phyloP scores from a whole-genome alignment of 2,888 invertebrate genomes.

The Uropetala carovei region DNA sequence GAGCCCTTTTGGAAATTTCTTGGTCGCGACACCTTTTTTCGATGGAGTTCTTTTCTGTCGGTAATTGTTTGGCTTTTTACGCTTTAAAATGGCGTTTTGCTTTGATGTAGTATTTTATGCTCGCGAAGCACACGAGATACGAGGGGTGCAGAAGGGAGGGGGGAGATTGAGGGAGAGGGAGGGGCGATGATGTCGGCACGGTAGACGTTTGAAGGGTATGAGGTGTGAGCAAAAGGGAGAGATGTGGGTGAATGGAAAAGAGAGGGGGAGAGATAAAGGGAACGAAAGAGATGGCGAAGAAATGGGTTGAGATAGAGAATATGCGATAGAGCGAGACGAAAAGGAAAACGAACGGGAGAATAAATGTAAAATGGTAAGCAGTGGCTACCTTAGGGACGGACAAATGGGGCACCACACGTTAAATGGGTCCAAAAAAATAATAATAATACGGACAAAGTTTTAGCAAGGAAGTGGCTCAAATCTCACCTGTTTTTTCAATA shows the following conservation, averaged over 20 bases:
- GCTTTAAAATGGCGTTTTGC: constrained; percentile 6
- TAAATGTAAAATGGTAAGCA: not conserved
- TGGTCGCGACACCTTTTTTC: constrained; percentile 1
- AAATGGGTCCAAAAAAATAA: too few relatives aligned
- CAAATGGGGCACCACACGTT: too few relatives aligned
- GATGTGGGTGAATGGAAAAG: not conserved
- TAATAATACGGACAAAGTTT: too few relatives aligned
- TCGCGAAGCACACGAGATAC: not conserved
- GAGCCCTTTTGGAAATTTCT: not conserved
- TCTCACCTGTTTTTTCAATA: too few relatives aligned
- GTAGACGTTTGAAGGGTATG: not conserved
- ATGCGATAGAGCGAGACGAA: not conserved
- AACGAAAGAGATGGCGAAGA: not conserved
- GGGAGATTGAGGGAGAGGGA: not conserved
- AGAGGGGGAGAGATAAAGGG: not conserved
- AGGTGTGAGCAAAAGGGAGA: not conserved
- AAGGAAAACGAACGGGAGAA: not conserved
- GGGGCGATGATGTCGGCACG: not conserved
- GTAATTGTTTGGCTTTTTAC: constrained; percentile 29
- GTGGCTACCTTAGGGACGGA: too few relatives aligned
- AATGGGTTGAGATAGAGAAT: not conserved
- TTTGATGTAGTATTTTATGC: not conserved
- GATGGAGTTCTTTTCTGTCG: not conserved
- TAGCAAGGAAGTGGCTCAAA: too few relatives aligned
- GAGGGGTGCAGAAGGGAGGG: not conserved